Evolutionary conservation across 92 coral and sea anemone genomes (phyloP), one percentile per base, ranked within the genome.

Genomic region (Epizoanthus fatuus): DNA sequence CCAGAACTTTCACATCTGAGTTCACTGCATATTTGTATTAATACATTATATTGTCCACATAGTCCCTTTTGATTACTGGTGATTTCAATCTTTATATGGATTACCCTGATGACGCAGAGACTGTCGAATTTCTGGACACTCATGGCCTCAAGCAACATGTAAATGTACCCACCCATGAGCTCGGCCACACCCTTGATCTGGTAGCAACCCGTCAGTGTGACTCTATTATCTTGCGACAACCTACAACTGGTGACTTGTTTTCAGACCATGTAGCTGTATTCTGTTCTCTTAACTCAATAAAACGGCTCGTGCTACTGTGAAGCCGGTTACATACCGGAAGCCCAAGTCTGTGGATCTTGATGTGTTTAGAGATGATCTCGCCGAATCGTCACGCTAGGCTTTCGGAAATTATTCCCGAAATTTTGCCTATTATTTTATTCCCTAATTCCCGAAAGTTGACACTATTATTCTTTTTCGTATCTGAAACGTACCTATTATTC

Each of bases 211-310:
- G 68, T 63, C 68, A 62, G 22, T 19, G 13, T 12, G 37, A 19
- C 13, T 19, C 13, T 12, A 62, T 55, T 12, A 12, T 55, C 8
- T 40, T 37, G 25, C 38, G 58, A 57, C 72, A 35, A 22, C 87
- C 83, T 16, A 58, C 17, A 64, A 63, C 52, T 62, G 94, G 86
- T 25, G 85, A 76, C 45, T 81, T 72, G 66, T 56, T 90, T n/a
- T 90, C 91, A 39, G 94, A 90, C 74, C 91, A 90, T 75, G 57
- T 74, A 54, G 88, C 53, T 25, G 85, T 90, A 19, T 29, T 52
- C 49, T 86, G 85, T 73, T 49, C 80, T 54, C 74, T 90, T 38
- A 86, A 81, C 40, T 81, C 88, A 52, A 74, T 69, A 17, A 81
- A 90, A 81, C 94, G 25, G 25, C 91, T 69, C 74, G 84, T 63